phyloP scores from a whole-genome alignment of 2,888 invertebrate species.

The Ormyrus nitidulus region DNA sequence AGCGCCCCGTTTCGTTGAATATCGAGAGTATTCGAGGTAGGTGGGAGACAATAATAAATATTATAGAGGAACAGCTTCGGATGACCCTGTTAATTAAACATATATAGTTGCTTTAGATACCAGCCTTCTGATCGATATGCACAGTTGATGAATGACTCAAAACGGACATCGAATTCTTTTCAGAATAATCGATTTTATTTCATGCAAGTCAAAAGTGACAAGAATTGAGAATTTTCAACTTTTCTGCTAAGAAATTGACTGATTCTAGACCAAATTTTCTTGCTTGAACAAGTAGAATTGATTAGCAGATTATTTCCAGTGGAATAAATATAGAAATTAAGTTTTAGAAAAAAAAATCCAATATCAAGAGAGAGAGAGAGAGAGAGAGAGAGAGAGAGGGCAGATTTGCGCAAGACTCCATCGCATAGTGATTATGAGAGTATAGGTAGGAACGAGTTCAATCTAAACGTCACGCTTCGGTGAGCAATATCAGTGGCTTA shows the following conservation, averaged over 20 bases:
- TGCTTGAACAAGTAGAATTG: neutral
- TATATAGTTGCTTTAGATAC: neutral
- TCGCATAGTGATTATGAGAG: slow-evolving; percentile 45
- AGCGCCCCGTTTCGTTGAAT: too few species aligned
- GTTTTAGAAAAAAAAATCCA: neutral
- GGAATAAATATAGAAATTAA: slow-evolving; percentile 16
- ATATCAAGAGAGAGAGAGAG: neutral
- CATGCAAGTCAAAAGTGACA: too few species aligned
- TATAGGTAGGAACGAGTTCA: slow-evolving; percentile 68
- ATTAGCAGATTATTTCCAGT: slow-evolving; percentile 12
- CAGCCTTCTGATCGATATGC: slow-evolving; percentile 7
- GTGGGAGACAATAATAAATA: slow-evolving; percentile 65
- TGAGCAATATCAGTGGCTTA: slow-evolving; percentile 71
- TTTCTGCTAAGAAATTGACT: too few species aligned
- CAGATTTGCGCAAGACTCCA: slow-evolving; percentile 2
- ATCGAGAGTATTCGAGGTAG: neutral
- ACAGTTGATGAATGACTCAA: neutral
- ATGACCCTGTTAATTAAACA: slow-evolving; percentile 46
- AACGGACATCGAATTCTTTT: too few species aligned
- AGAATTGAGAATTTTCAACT: too few species aligned
- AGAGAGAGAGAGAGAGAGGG: neutral
- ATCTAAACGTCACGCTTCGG: slow-evolving; percentile 69
- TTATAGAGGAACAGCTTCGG: neutral
- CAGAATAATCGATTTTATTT: too few species aligned
- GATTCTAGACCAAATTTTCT: too few species aligned